phyloP scores from a whole-genome alignment of 2,888 invertebrate genomes.

The Enoplolaimus lenunculus region DNA sequence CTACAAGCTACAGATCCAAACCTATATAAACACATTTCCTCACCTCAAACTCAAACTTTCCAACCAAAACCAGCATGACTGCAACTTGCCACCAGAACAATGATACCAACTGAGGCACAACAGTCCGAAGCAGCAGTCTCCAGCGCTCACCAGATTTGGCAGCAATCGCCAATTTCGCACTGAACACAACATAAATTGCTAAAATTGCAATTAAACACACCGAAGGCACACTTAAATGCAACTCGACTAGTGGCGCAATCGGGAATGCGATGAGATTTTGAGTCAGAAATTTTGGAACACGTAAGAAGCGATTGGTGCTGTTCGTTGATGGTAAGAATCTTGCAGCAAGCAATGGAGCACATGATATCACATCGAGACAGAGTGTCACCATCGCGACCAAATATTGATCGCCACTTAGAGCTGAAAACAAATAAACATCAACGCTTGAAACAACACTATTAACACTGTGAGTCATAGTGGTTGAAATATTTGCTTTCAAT shows the following conservation, averaged over 20 bases:
- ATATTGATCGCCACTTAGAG: slow-evolving; percentile 6
- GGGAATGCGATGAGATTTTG: background rate
- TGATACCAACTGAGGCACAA: slow-evolving; percentile 11
- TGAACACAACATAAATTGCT: background rate
- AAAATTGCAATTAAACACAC: background rate
- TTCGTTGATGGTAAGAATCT: background rate
- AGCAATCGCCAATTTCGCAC: background rate
- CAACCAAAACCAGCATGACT: slow-evolving; percentile 7
- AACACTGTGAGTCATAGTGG: no score
- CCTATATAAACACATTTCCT: no score
- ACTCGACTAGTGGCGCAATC: background rate
- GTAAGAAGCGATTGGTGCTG: background rate
- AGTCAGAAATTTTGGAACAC: background rate
- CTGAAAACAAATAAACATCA: background rate
- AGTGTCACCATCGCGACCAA: background rate
- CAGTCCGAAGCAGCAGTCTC: background rate
- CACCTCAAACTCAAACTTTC: slow-evolving; percentile 12
- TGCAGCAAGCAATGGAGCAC: background rate
- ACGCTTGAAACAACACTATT: no score
- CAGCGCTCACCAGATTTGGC: background rate
- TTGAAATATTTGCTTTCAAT: no score
- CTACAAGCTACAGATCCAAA: no score
- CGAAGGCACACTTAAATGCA: background rate
- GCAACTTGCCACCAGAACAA: slow-evolving; percentile 17
- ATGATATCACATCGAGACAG: slow-evolving; percentile 11